A percentile compares a stretch with the other conserved stretches of the same genome.
These are phyloP conservation scores for Haliaeetus leucogaster DNA, from an alignment of 2,113 vertebrate species.

Conservation along the genomic window DNA sequence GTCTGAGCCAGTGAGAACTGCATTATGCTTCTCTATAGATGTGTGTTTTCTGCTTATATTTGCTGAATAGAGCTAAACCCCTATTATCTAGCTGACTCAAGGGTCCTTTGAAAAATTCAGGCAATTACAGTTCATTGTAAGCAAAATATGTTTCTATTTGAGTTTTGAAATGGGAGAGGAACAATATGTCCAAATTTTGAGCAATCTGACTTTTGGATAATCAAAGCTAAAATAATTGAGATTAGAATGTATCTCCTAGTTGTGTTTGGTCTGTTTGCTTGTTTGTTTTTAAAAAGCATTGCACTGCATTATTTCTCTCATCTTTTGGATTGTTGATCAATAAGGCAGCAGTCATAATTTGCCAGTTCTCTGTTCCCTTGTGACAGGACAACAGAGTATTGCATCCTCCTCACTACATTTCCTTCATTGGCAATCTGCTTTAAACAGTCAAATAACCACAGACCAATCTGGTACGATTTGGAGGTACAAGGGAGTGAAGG, in stretches of 20 bases:
- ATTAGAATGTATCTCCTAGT: neutral
- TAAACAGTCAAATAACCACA: neutral
- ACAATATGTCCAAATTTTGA: neutral
- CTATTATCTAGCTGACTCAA: neutral
- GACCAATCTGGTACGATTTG: neutral
- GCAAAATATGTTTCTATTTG: neutral
- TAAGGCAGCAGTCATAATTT: neutral
- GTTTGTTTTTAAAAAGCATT: neutral
- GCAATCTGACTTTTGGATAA: neutral
- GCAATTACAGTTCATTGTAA: neutral
- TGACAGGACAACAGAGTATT: neutral
- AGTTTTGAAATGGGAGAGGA: neutral
- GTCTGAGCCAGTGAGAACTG: neutral
- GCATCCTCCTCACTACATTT: neutral
- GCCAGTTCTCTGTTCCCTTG: neutral
- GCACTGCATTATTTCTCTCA: neutral
- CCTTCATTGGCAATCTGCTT: neutral
- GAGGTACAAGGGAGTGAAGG: neutral
- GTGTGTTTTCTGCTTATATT: neutral
- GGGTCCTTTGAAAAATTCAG: conserved; percentile 7
- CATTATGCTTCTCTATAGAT: neutral
- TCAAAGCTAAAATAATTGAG: neutral
- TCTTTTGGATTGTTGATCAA: neutral
- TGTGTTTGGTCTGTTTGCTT: neutral
- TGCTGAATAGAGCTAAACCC: neutral